phyloP scores from a whole-genome alignment of 92 coral and sea anemone genomes.

The Galaxea fascicularis region DNA sequence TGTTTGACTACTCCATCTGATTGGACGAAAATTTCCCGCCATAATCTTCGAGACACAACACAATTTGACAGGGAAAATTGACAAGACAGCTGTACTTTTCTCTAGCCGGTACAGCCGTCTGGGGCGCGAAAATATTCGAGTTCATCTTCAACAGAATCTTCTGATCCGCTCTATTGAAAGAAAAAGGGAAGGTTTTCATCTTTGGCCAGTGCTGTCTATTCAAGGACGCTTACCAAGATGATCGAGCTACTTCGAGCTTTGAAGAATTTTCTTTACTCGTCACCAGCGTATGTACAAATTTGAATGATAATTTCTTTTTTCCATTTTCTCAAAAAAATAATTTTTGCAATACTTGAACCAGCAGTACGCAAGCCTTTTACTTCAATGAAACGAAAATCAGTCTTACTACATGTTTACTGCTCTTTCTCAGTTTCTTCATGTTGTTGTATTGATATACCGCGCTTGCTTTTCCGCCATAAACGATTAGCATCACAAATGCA shows the following conservation, averaged over 20 bases:
- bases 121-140: conserved; percentile 1
- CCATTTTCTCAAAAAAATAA: neutral
- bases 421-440: no score
- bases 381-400: neutral
- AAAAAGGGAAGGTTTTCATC: neutral
- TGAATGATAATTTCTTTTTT: neutral
- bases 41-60: conserved; percentile 26
- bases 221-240: conserved; percentile 43
- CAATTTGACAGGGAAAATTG: conserved; percentile 35
- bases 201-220: neutral
- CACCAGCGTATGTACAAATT: conserved; percentile 67
- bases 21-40: conserved; percentile 48
- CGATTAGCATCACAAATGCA: no score
- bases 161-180: neutral
- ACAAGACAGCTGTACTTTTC: conserved; percentile 34
- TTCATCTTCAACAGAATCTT: neutral
- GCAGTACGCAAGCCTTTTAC: neutral
- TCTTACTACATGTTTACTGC: neutral
- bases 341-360: neutral
- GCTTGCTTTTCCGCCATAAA: no score
- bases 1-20: neutral
- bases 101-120: neutral
- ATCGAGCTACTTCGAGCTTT: conserved; percentile 60
- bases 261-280: conserved; percentile 72
- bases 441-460: no score